Base-by-base conservation (phyloP, 2,797 vertebrate genomes). In the Manis javanica region DNA sequence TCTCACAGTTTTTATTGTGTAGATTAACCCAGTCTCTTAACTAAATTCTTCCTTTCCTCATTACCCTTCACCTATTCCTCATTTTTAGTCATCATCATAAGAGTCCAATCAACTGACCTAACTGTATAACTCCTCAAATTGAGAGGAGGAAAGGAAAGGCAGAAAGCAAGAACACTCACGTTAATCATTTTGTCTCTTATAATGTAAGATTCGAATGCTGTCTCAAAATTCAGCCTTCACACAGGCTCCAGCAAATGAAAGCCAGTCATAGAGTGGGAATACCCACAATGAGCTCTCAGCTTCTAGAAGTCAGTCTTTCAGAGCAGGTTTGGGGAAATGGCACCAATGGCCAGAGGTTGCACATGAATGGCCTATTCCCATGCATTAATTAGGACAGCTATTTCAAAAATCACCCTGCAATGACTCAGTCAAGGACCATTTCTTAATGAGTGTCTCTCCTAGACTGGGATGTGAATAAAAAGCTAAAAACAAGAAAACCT, bases 1-100 rank as follows among this genome's bases (percentile, higher is more conserved):
- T 75, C 26, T 87, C 31, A 26, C 8, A 77, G 37, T 78, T 79
- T 93, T 96, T 88, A 39, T 96, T 87, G 68, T 81, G 64, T 88
- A 91, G 55, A 91, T 61, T 34, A 29, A 53, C 16, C 21, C 19
- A 75, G 14, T 55, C 19, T 86, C 53, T 79, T 57, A 46, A 42
- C 51, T 82, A 61, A 55, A 84, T 83, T 79, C 39, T 81, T 86
- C 16, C 39, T 87, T 91, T 68, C 64, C 68, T 24, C 24, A 34
- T 81, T 87, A 59, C 26, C 24, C 31, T 82, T 68, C 31, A 74
- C 55, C 77, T 61, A 39, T 82, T 64, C 46, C 5, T 49, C 49
- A 23, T 23, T 71, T 39, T 71, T 72, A 88, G 29, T 89, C 84
- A 82, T 39, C 87, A 93, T 95, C 46, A 31, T 71, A 85, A 75